Evolutionary conservation across 2,797 vertebrate genomes (phyloP).

Genomic region (Sebastes oblongus): DNA sequence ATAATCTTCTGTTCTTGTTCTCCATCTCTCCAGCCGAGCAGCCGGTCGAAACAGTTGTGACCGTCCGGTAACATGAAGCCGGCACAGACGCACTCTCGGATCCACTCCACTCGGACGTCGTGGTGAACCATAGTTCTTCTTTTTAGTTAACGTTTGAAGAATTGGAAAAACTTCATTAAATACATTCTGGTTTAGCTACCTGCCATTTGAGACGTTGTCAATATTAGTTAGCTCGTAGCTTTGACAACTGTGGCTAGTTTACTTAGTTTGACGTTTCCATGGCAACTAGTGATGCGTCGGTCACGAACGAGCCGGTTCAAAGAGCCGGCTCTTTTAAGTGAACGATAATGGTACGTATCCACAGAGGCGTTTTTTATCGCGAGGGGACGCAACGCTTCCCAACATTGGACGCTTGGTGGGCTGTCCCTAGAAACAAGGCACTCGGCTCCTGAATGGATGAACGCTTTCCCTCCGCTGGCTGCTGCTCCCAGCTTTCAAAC

Average conservation of each 20-base stretch:
- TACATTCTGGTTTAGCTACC: background rate
- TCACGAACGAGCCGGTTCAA: too few relatives aligned
- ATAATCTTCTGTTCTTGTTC: constrained; percentile 74
- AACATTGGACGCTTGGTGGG: too few relatives aligned
- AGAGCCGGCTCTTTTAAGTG: too few relatives aligned
- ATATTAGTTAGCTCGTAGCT: background rate
- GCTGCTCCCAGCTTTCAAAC: too few relatives aligned
- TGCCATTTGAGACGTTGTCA: background rate
- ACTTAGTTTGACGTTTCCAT: background rate
- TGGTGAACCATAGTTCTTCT: constrained; percentile 74
- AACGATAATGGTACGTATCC: too few relatives aligned
- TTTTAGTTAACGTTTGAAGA: background rate
- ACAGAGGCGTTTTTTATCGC: too few relatives aligned
- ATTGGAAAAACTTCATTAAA: background rate
- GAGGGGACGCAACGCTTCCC: too few relatives aligned
- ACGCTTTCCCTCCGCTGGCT: too few relatives aligned
- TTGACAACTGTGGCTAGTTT: too few relatives aligned
- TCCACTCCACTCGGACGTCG: constrained; percentile 89
- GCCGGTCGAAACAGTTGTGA: constrained; percentile 83
- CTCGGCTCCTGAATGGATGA: too few relatives aligned
- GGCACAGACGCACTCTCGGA: constrained; percentile 79
- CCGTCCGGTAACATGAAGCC: constrained; percentile 71
- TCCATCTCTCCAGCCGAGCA: constrained; percentile 82
- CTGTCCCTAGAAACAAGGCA: too few relatives aligned
- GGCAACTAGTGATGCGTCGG: background rate